These are phyloP conservation scores for Sicus ferrugineus DNA, from an alignment of 2,888 invertebrate genomes.

Conservation along the genomic window DNA sequence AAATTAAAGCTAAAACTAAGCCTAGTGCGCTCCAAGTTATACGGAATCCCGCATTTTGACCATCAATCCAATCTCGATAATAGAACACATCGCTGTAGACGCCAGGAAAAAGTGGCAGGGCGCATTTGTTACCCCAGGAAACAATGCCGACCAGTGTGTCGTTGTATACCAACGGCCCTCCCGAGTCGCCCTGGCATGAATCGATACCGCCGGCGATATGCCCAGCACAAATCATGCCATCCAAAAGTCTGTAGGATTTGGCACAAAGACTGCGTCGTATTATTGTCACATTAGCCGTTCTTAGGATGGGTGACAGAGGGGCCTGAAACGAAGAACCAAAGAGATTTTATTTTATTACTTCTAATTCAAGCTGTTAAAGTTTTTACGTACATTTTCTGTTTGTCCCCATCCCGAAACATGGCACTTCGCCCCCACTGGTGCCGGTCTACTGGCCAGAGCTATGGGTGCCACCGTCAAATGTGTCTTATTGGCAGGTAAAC, in stretches of 20 bases:
- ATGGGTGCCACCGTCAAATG: conserved; percentile 52
- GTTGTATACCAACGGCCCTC: conserved; percentile 56
- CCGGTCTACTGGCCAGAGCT: conserved; percentile 42
- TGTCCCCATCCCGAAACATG: conserved; percentile 61
- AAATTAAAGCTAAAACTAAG: conserved; percentile 12
- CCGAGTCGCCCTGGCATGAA: conserved; percentile 60
- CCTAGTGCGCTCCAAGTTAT: conserved; percentile 5
- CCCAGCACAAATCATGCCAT: conserved; percentile 60
- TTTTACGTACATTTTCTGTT: conserved; percentile 48
- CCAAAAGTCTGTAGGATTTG: conserved; percentile 46
- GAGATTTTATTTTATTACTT: neutral
- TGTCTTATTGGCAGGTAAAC: conserved; percentile 46
- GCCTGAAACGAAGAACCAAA: conserved; percentile 27
- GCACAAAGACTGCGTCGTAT: conserved; percentile 47
- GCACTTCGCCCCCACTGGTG: conserved; percentile 49
- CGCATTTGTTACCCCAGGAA: conserved; percentile 60
- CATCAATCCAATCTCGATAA: conserved; percentile 57
- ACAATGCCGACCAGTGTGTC: conserved; percentile 55
- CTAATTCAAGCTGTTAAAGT: no score
- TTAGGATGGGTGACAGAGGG: conserved; percentile 48
- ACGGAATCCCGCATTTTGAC: conserved; percentile 43
- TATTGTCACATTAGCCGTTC: conserved; percentile 53
- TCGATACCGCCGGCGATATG: conserved; percentile 54
- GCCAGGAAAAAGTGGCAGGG: conserved; percentile 49
- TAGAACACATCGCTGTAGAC: conserved; percentile 57